Conservation (phyloP, 2,888 invertebrate genomes). For the Apodemia zela region DNA sequence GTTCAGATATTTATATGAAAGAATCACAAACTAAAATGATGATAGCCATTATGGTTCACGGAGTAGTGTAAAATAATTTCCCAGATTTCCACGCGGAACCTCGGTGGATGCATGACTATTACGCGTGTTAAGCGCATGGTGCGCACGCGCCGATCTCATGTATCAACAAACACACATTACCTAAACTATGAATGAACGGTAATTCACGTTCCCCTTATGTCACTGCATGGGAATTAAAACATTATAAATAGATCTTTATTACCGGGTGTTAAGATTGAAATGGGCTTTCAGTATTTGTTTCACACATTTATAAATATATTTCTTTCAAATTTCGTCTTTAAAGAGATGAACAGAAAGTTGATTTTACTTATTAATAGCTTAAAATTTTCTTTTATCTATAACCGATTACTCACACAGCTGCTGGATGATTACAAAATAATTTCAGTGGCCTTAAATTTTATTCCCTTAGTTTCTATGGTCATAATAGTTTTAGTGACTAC, state of each 20-base stretch:
- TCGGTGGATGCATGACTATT: conserved; percentile 36
- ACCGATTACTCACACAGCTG: not conserved
- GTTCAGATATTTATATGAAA: not conserved
- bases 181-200: conserved; percentile 38
- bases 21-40: not conserved
- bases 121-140: conserved; percentile 47
- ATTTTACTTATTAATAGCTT: not conserved
- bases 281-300: not conserved
- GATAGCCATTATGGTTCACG: conserved; percentile 3
- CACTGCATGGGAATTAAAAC: not conserved
- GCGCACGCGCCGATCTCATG: conserved; percentile 56
- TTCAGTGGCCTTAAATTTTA: not conserved
- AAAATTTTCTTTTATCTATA: not conserved
- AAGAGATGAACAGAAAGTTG: not conserved
- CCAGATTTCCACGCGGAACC: conserved; percentile 37
- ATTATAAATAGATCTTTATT: not conserved
- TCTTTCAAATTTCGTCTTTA: not conserved
- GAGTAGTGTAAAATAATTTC: conserved; percentile 21
- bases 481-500: no score
- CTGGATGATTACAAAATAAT: not conserved
- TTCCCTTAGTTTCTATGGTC: no score
- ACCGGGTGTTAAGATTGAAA: not conserved
- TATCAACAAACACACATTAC: conserved; percentile 28
- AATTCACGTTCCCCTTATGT: conserved; percentile 17
- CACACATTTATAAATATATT: not conserved